Evolutionary conservation across 2,797 vertebrate genomes (phyloP).

Genomic region (Spinus olivaceus): DNA sequence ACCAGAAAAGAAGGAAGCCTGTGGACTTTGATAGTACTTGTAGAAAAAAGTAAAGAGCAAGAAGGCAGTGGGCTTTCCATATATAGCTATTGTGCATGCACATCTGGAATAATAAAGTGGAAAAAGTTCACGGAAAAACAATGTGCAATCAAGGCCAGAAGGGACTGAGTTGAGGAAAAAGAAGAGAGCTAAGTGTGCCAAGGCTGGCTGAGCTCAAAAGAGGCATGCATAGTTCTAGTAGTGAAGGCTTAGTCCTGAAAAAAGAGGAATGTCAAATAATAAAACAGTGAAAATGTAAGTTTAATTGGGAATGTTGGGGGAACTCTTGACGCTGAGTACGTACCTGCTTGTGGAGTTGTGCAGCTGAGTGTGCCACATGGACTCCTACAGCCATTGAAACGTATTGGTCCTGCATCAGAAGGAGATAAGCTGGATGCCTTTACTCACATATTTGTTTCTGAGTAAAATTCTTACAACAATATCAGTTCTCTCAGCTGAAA

Average conservation of each 20-base stretch:
- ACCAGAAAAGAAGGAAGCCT: background rate
- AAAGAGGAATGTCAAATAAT: background rate
- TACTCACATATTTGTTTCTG: background rate
- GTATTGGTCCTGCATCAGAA: background rate
- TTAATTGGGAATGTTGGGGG: background rate
- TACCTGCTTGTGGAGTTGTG: background rate
- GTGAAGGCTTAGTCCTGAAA: background rate
- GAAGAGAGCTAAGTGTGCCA: background rate
- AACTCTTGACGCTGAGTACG: background rate
- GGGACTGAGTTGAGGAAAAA: background rate
- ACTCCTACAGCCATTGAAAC: background rate
- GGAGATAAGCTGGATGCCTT: background rate
- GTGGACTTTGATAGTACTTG: background rate
- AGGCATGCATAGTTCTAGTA: background rate
- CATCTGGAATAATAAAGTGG: constrained; percentile 30
- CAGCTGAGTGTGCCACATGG: background rate
- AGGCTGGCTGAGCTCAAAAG: background rate
- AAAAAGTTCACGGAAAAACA: constrained; percentile 3
- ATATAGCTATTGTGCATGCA: background rate
- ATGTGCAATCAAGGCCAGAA: background rate
- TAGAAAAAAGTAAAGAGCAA: background rate
- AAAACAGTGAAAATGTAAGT: background rate
- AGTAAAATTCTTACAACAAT: background rate
- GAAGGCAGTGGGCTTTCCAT: background rate
- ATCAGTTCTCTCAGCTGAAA: background rate